These are phyloP conservation scores for Cosmia pyralina DNA, from an alignment of 2,888 invertebrate genomes.

Conservation along the genomic window DNA sequence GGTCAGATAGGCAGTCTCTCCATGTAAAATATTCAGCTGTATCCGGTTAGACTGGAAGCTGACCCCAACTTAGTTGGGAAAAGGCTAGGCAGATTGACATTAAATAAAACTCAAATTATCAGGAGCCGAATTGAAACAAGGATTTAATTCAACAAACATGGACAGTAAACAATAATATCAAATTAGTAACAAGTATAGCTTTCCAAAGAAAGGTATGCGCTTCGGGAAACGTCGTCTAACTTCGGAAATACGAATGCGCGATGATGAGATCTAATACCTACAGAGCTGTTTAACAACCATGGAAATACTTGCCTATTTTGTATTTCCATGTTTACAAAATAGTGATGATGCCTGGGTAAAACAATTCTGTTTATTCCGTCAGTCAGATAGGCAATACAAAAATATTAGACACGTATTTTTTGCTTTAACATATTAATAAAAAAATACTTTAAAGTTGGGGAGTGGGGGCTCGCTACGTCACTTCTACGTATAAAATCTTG, in stretches of 20 bases:
- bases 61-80: too few species aligned
- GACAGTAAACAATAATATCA: slow-evolving; percentile 16
- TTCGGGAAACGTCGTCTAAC: background rate
- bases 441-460: too few species aligned
- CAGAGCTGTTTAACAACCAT: background rate
- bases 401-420: too few species aligned
- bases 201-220: background rate
- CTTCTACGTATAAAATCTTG: too few species aligned
- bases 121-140: background rate
- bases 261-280: background rate
- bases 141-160: slow-evolving; percentile 21
- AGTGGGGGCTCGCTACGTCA: too few species aligned
- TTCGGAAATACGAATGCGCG: background rate
- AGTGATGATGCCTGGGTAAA: too few species aligned
- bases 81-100: background rate
- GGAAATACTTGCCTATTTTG: background rate
- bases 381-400: too few species aligned
- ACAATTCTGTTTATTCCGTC: too few species aligned
- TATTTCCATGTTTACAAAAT: background rate
- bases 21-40: too few species aligned
- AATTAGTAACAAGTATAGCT: background rate
- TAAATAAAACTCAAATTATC: slow-evolving; percentile 11
- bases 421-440: too few species aligned
- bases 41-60: too few species aligned
- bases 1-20: too few species aligned